Evolutionary conservation across 2,888 invertebrate species (phyloP).

Genomic region (Philonicus albiceps): DNA sequence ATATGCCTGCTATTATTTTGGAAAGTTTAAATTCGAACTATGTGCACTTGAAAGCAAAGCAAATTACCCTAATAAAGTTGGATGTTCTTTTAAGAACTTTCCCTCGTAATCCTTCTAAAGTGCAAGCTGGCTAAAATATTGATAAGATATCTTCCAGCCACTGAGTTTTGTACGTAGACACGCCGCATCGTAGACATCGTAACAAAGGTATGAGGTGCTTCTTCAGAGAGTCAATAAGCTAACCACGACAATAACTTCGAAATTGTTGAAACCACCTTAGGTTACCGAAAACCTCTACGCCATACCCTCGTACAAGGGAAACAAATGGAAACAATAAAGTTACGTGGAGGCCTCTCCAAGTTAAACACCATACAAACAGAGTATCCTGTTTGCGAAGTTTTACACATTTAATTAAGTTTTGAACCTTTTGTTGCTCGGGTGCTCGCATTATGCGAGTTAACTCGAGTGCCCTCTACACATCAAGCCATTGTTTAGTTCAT

Average conservation of each 20-base stretch:
- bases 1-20: background rate
- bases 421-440: background rate
- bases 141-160: background rate
- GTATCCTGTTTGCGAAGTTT: background rate
- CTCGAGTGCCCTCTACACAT: background rate
- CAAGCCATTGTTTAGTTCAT: background rate
- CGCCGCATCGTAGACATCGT: background rate
- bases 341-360: background rate
- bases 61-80: background rate
- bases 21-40: background rate
- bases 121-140: background rate
- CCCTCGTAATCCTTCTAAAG: background rate
- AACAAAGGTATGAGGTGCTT: background rate
- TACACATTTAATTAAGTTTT: background rate
- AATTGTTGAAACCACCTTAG: background rate
- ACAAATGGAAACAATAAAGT: background rate
- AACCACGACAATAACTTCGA: background rate
- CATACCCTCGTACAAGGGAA: background rate
- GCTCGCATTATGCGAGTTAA: background rate
- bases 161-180: background rate
- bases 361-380: background rate
- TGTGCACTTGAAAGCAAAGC: background rate
- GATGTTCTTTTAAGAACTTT: background rate
- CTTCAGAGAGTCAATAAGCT: background rate
- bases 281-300: background rate